Evolutionary conservation across 2,888 invertebrate species (phyloP), one percentile per base, ranked within the genome.

Genomic region (Ormyrus thymus): DNA sequence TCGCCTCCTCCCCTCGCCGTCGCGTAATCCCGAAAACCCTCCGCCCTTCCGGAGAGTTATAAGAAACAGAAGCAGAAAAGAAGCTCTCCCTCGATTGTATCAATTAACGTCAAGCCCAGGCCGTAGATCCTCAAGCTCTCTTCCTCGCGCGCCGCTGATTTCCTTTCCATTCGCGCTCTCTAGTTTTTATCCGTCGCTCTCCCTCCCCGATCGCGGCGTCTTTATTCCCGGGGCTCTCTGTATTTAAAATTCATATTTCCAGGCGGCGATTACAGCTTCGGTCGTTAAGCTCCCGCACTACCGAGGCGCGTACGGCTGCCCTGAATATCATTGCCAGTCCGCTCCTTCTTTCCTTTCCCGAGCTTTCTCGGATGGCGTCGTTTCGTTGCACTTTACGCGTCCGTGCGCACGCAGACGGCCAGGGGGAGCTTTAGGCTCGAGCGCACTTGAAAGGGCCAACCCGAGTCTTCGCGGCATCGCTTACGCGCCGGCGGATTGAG

Each of bases 321-420:
- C 78, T 81, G 84, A 84, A 85, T 86, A 84, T 84, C 85, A 84
- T 85, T 84, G 83, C 82, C 85, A 83, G 29, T 70, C 61, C 73
- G 74, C 75, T 65, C 65, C 74, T 46, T 75, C 8, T 53, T 5
- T 11, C 15, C 59, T 64, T 46, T 48, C 55, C 55, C 29, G 29
- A 29, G 29, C 46, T 9, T 56, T 72, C 45, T 13, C 3, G 13
- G 13, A 56, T 46, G 6, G 13, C 62, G 72, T 11, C 29, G 80
- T 78, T 65, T 79, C 81, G 82, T 82, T 84, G 83, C 83, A 82
- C 84, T 83, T 83, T 83, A 81, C 79, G 83, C 82, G 79, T 76
- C 82, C 79, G 79, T 80, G 82, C 83, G 79, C 48, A 8, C 62
- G 2, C 29, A 59, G 59, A 43, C 10, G 61, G 8, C 10, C 61